Evolutionary conservation across 2,113 vertebrate genomes (phyloP), one percentile per base, ranked within the genome.

Genomic region (Trogon melanurus): DNA sequence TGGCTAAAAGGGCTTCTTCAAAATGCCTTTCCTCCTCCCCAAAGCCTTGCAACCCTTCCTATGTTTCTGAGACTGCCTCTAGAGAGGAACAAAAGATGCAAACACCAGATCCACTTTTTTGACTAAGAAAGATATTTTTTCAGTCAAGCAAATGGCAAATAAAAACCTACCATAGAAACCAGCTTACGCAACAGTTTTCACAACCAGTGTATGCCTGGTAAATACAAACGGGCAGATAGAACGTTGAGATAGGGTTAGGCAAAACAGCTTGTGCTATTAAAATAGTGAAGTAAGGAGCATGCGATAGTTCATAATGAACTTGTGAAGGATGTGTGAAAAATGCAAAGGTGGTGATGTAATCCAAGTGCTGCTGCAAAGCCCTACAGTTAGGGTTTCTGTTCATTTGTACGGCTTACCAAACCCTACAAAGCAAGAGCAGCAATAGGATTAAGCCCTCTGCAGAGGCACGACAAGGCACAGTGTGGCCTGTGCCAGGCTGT

Each of bases 301-400:
- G 14, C 38, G 84, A 74, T 34, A 54, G 85, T 73, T 78, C 51
- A 44, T 71, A 95, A 74, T 51, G 76, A 92, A 83, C 65, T 78
- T 57, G 58, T 3, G 19, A 74, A 93, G 73, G 87, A 70, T 80
- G 29, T 58, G 13, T 26, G 51, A 92, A 41, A 75, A 98, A 95
- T 76, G 96, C 82, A 96, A 97, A 97, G 87, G 53, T 4, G 1
- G 57, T 91, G 96, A 96, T 90, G 90, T 96, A 89, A 97, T 70
- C 50, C 4, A 5, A 91, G 86, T 41, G 74, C 70, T 87, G 93
- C 66, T 97, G 96, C 95, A 89, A 91, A 96, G 64, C 22, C 34
- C 67, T 93, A 34, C 80, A 87, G 88, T 57, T 91, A 65, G 22
- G 41, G 44, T 56, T 85, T 71, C 72, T 79, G 58, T 51, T 81